Conservation (phyloP, 2,113 vertebrate species). For the Sturnus vulgaris region DNA sequence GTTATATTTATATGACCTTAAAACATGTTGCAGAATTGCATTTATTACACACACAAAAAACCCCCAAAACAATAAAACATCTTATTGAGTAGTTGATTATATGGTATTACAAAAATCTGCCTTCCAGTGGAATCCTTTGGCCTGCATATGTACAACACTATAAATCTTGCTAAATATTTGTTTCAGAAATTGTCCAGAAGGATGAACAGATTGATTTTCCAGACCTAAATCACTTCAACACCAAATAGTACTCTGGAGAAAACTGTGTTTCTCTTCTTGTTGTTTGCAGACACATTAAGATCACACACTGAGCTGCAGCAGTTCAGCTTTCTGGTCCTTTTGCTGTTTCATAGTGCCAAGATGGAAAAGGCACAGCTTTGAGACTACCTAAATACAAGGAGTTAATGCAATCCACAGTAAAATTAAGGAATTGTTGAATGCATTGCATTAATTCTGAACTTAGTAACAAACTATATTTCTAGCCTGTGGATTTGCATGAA, state of each 20-base stretch:
- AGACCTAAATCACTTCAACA: slow-evolving; percentile 73
- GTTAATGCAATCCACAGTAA: background rate
- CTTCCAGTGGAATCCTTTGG: slow-evolving; percentile 64
- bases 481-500: background rate
- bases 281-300: slow-evolving; percentile 62
- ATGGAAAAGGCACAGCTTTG: slow-evolving; percentile 1
- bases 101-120: slow-evolving; percentile 68
- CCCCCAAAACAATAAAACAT: slow-evolving; percentile 3
- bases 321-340: slow-evolving; percentile 14
- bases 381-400: background rate
- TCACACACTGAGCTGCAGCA: slow-evolving; percentile 46
- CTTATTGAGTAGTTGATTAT: slow-evolving; percentile 58
- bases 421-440: background rate
- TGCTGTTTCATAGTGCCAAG: background rate
- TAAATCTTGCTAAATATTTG: slow-evolving; percentile 78
- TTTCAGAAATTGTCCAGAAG: slow-evolving; percentile 78
- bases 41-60: slow-evolving; percentile 9
- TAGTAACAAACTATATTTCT: background rate
- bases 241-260: slow-evolving; percentile 67
- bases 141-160: slow-evolving; percentile 52
- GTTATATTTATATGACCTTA: slow-evolving; percentile 44
- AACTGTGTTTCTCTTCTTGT: slow-evolving; percentile 60
- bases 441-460: background rate
- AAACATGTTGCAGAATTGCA: slow-evolving; percentile 54
- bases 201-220: slow-evolving; percentile 76